Percentiles rank a stretch among this genome's conserved stretches.
Conservation (phyloP, 2,113 vertebrate species). For the Psephotus haematonotus region DNA sequence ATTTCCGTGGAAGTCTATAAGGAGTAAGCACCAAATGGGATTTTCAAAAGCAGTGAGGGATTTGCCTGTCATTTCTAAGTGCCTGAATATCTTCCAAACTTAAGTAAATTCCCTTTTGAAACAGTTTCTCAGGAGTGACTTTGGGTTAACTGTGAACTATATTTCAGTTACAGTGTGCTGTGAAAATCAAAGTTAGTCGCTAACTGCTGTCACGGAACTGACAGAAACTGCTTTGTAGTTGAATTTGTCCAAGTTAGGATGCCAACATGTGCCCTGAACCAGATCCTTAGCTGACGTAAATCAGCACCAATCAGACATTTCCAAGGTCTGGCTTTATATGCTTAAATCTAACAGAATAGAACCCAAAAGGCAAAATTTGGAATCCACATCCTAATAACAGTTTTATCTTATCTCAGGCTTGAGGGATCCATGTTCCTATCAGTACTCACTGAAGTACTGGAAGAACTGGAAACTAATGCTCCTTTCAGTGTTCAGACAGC, state of each 20-base stretch:
- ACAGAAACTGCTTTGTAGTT: background rate
- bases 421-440: background rate
- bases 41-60: background rate
- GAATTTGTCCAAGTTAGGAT: background rate
- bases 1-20: background rate
- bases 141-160: background rate
- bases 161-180: background rate
- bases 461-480: background rate
- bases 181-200: background rate
- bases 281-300: background rate
- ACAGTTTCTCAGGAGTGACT: background rate
- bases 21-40: background rate
- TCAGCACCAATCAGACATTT: background rate
- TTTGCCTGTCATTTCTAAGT: background rate
- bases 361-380: background rate
- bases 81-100: background rate
- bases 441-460: background rate
- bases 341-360: background rate
- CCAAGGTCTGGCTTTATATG: background rate
- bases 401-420: background rate
- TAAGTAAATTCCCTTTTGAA: background rate
- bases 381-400: background rate
- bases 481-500: background rate
- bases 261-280: fast-evolving
- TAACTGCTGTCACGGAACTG: background rate